Evolutionary conservation across 2,888 invertebrate species (phyloP).

Genomic region (Leuctra nigra): DNA sequence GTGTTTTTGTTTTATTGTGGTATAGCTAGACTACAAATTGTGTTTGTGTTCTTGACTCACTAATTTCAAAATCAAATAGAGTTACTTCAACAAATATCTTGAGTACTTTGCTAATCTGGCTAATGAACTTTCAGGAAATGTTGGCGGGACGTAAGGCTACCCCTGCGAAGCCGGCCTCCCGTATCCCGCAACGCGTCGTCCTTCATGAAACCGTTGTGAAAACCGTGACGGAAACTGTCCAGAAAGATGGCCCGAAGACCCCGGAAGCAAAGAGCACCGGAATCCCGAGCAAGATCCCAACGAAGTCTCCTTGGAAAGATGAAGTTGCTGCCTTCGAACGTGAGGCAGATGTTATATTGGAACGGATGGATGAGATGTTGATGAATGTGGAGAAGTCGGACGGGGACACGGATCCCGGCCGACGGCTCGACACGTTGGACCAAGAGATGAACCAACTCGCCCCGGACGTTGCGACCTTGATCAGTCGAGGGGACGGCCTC

Average conservation of each 20-base stretch:
- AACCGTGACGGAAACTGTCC: neutral
- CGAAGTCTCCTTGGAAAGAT: conserved; percentile 1
- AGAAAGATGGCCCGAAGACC: neutral
- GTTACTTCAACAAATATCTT: too few relatives aligned
- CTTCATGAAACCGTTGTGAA: neutral
- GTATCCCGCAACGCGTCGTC: conserved; percentile 7
- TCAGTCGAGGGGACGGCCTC: conserved; percentile 69
- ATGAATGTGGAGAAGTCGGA: conserved; percentile 49
- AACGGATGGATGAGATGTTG: conserved; percentile 52
- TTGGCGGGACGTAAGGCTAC: conserved; percentile 22
- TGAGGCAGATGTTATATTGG: conserved; percentile 44
- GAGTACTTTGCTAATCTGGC: too few relatives aligned
- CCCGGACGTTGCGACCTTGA: conserved; percentile 68
- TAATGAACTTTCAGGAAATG: conserved; percentile 22
- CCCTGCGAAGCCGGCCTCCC: neutral
- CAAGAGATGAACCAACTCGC: conserved; percentile 56
- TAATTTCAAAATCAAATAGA: too few relatives aligned
- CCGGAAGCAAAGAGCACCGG: neutral
- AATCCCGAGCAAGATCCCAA: neutral
- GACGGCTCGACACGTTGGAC: conserved; percentile 58
- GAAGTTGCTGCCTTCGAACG: conserved; percentile 37
- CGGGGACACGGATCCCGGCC: conserved; percentile 53
- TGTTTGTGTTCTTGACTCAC: too few relatives aligned
- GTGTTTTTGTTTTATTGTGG: too few relatives aligned
- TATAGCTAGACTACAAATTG: too few relatives aligned